phyloP scores from a whole-genome alignment of 2,113 vertebrate genomes.

The Pontoporia blainvillei region DNA sequence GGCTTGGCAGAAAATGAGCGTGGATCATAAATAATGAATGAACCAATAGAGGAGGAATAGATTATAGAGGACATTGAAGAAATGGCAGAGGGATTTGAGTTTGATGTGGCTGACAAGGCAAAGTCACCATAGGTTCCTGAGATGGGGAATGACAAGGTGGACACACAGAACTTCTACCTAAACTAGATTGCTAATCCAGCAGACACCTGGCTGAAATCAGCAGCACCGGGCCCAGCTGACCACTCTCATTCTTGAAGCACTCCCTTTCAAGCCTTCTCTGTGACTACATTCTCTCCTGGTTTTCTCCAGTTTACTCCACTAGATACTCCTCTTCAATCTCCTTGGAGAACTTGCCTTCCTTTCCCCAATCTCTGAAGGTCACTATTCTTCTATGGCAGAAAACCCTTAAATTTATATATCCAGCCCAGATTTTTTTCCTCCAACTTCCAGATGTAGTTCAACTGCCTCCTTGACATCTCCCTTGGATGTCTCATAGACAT shows the following conservation, averaged over 20 bases:
- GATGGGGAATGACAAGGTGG: background rate
- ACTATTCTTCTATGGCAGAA: background rate
- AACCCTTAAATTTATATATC: background rate
- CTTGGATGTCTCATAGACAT: background rate
- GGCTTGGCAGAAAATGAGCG: background rate
- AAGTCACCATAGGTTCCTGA: background rate
- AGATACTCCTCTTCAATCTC: background rate
- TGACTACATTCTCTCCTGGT: background rate
- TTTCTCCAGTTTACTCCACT: background rate
- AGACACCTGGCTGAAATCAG: background rate
- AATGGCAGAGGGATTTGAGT: background rate
- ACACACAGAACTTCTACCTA: background rate
- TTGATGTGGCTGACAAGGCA: background rate
- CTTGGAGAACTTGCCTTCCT: background rate
- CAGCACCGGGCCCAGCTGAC: background rate
- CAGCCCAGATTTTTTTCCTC: background rate
- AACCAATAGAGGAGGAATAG: background rate
- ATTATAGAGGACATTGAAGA: background rate
- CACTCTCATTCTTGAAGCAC: background rate
- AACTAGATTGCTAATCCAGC: background rate
- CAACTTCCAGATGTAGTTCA: background rate
- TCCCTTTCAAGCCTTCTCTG: background rate
- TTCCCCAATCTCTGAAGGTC: background rate
- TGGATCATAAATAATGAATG: background rate
- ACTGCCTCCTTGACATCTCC: background rate